Conservation (phyloP, 2,888 invertebrate genomes). For the Chorisops tibialis region DNA sequence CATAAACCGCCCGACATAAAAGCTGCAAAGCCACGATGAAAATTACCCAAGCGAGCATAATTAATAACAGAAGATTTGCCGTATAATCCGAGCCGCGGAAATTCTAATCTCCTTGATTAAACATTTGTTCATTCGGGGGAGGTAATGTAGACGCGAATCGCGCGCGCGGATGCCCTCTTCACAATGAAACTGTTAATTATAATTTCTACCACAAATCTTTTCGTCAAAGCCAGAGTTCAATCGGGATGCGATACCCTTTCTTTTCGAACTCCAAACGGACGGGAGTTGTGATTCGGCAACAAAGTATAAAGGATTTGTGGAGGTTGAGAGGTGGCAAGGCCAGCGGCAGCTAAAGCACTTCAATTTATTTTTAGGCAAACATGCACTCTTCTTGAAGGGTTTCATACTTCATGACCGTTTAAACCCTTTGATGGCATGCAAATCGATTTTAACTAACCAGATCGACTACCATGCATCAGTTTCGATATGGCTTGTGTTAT, state of each 20-base stretch:
- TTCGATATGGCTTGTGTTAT: conserved; percentile 8
- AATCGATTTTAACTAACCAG: conserved; percentile 5
- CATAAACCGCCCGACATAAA: conserved; percentile 11
- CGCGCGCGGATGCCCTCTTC: not conserved
- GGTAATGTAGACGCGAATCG: not conserved
- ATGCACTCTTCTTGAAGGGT: conserved; percentile 1
- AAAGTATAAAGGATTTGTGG: not conserved
- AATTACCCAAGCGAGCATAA: conserved; percentile 30
- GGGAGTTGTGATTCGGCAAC: not conserved
- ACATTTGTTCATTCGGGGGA: conserved; percentile 29
- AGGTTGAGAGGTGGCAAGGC: conserved; percentile 20
- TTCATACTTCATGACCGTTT: not conserved
- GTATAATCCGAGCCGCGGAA: conserved; percentile 32
- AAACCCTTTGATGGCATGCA: conserved; percentile 11
- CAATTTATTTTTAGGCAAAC: conserved; percentile 28
- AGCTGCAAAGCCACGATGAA: conserved; percentile 23
- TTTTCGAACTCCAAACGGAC: not conserved
- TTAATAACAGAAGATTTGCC: conserved; percentile 34
- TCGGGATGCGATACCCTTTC: not conserved
- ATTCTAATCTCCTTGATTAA: conserved; percentile 34
- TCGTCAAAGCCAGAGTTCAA: not conserved
- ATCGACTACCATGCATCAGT: conserved; percentile 7
- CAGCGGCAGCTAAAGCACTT: conserved; percentile 26
- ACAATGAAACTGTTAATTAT: conserved; percentile 32
- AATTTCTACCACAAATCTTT: conserved; percentile 30